Base-by-base conservation (phyloP, 2,797 vertebrate species). In the Scolopax rusticola region DNA sequence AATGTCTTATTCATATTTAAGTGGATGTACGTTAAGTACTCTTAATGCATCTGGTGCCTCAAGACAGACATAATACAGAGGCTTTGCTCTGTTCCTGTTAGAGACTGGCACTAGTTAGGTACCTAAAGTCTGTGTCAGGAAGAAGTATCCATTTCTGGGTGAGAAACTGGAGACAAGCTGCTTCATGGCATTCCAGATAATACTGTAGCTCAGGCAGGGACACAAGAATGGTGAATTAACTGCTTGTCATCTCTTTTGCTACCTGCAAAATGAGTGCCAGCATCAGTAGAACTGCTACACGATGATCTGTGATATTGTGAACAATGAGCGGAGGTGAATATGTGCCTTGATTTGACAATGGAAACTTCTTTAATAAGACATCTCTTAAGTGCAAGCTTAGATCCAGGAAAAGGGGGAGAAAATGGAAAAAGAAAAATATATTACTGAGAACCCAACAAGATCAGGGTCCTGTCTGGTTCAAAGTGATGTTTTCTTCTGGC, bases 281-380 rank as follows among this genome's bases (percentile, higher is more conserved):
- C 40, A 11, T 15, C 38, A 53, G 20, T 7, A 7, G 28, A 60
- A 30, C 32, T 64, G 63, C 25, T 18, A 17, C 6, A 1, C 11
- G 1, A 17, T 20, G 14, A 4, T 14, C 33, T 68, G 56, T 50
- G 68, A 45, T 40, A 7, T 2, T 74, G 19, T n/a, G 51, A 80
- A 9, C 28, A 19, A 0, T 5, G 63, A 64, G 19, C 8, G 50
- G 19, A 54, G 45, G 32, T 4, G 12, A 48, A 9, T 3, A 1
- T 9, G 7, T 84, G 23, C 60, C 40, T 59, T 53, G 32, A 7
- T 56, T 65, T 40, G 25, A 5, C 18, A 36, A 63, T 38, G 51
- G 56, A 40, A 47, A 68, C 3, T 60, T 25, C 4, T 41, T 63
- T 24, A 74, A 17, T 54, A 57, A 33, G 11, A 33, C 7, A 36